Evolutionary conservation across 92 coral and sea anemone species (phyloP).

Genomic region (Phenganax subtilis): DNA sequence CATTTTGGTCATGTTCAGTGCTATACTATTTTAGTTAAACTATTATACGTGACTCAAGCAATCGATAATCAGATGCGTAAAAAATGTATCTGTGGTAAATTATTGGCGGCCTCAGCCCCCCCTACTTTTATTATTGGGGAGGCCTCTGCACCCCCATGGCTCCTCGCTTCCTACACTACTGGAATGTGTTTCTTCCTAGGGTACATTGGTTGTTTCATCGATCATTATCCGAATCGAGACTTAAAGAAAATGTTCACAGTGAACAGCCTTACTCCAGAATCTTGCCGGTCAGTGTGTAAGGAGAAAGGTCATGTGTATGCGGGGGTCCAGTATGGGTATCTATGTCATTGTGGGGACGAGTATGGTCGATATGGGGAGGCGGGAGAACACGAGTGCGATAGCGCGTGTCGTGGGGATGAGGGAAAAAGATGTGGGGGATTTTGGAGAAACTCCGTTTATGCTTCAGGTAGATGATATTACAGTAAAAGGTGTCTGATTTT

Average conservation of each 20-base stretch:
- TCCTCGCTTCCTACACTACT: no score
- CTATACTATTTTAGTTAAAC: no score
- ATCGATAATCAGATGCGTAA: no score
- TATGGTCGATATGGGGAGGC: conserved; percentile 80
- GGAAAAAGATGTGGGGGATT: conserved; percentile 90
- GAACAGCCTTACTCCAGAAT: conserved; percentile 69
- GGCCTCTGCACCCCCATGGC: no score
- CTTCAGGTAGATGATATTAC: conserved; percentile 62
- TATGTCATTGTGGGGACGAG: conserved; percentile 91
- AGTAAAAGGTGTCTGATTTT: not conserved
- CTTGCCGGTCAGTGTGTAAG: conserved; percentile 79
- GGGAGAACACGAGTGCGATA: conserved; percentile 70
- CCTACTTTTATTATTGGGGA: no score
- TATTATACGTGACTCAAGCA: no score
- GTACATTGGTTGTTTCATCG: conserved; percentile 87
- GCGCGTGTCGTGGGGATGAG: conserved; percentile 72
- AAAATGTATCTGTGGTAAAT: no score
- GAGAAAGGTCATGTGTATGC: conserved; percentile 81
- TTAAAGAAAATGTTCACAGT: conserved; percentile 70
- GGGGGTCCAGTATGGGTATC: conserved; percentile 94
- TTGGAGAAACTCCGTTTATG: conserved; percentile 72
- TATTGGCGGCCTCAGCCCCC: no score
- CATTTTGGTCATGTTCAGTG: no score
- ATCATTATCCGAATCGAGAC: conserved; percentile 83
- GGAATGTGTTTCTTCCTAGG: conserved; percentile 43